Base-by-base conservation (phyloP, 2,797 vertebrate species). In the Urocyon cinereoargenteus region DNA sequence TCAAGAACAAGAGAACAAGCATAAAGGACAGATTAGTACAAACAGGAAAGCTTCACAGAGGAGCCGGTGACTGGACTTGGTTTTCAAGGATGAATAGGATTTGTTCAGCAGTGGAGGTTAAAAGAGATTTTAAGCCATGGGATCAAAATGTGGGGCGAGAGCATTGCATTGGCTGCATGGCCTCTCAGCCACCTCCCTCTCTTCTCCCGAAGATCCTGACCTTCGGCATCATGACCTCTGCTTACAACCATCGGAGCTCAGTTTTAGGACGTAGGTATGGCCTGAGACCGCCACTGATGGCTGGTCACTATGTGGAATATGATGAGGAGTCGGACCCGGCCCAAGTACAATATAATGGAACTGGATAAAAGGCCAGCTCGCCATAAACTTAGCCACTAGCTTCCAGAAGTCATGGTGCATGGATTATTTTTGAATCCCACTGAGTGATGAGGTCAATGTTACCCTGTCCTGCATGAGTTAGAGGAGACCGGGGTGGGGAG, bases 21-120 rank as follows among this genome's bases (percentile, higher is more conserved):
- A 77, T 78, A 81, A 72, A 84, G 34, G 75, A 45, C 8, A 61
- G 16, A 88, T 72, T 64, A 61, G 36, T 62, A 34, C 21, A 28
- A n/a, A 40, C 96, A 61, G 24, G 2, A 79, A 82, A 57, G 11
- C 57, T 83, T 66, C 83, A 85, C 10, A 86, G n/a, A 72, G 13
- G 9, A 86, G 40, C 26, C 77, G 85, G 45, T n/a, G 22, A 49
- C 53, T 62, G 28, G 89, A 31, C 26, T 87, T 81, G 5, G 24
- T 95, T 90, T 79, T 96, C 31, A 75, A 62, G 16, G 72, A 92
- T 91, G 53, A 95, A 18, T 49, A 90, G 51, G 92, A 68, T 61
- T 59, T 84, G 45, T 51, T 84, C 62, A 70, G 57, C 64, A 79
- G 59, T 61, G 1, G 2, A 86, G 66, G n/a, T 86, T 62, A 93